A percentile compares a stretch with the other conserved stretches of the same genome.
Conservation (phyloP, 2,113 vertebrate genomes). For the Podocnemis expansa region DNA sequence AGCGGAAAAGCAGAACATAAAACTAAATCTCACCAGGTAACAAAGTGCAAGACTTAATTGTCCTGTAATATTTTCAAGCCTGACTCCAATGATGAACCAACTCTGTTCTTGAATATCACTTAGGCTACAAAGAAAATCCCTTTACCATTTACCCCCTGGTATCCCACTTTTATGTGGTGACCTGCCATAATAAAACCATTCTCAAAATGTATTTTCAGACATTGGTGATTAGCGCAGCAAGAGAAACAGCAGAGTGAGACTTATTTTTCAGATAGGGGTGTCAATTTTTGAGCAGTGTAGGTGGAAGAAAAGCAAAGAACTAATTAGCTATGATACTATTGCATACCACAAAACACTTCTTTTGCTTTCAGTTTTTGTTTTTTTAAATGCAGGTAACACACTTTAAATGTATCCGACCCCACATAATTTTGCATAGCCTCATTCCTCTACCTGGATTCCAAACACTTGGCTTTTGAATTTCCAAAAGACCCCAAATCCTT, state of each 20-base stretch:
- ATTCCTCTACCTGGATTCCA: background rate
- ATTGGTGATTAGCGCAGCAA: conserved; percentile 71
- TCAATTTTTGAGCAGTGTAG: background rate
- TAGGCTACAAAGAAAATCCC: conserved; percentile 52
- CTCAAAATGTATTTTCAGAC: conserved; percentile 69
- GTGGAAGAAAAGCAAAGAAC: conserved; percentile 4
- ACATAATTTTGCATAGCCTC: background rate
- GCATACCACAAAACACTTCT: background rate
- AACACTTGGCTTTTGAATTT: background rate
- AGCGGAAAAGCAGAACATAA: conserved; percentile 22
- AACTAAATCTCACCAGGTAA: conserved; percentile 29
- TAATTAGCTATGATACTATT: background rate
- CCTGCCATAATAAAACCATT: conserved; percentile 71
- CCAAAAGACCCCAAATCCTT: background rate
- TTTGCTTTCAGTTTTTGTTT: background rate
- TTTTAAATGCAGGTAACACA: background rate
- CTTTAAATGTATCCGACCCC: background rate
- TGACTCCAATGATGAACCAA: conserved; percentile 59
- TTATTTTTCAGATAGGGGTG: conserved; percentile 28
- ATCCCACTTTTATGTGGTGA: conserved; percentile 68
- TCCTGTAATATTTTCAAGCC: conserved; percentile 52
- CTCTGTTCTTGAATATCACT: conserved; percentile 38
- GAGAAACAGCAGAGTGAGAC: conserved; percentile 54
- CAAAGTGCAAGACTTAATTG: conserved; percentile 50
- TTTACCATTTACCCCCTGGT: conserved; percentile 68